A percentile compares a stretch with the other conserved stretches of the same genome.
phyloP scores from a whole-genome alignment of 2,888 invertebrate species.

The Chloromyia formosa region DNA sequence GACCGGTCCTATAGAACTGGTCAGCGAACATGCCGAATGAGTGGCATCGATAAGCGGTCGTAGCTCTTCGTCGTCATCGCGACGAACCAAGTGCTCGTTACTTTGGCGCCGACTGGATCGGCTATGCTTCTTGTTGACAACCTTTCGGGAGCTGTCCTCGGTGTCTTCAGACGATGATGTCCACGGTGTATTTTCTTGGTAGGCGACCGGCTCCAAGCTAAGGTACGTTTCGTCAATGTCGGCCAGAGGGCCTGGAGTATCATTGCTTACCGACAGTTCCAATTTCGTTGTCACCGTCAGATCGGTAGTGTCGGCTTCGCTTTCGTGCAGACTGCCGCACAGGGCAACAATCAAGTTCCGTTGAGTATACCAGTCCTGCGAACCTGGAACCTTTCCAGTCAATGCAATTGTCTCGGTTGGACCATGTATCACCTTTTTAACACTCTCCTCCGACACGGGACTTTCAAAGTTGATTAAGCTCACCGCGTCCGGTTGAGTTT shows the following conservation, averaged over 20 bases:
- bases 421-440: constrained; percentile 53
- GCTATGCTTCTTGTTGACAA: constrained; percentile 47
- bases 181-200: constrained; percentile 47
- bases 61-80: constrained; percentile 60
- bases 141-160: constrained; percentile 44
- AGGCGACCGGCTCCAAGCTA: constrained; percentile 52
- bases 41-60: constrained; percentile 58
- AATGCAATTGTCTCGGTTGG: background rate
- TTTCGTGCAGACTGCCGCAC: constrained; percentile 62
- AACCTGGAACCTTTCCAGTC: background rate
- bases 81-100: background rate
- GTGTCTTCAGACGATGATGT: constrained; percentile 53
- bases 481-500: constrained; percentile 50
- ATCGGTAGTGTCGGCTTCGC: constrained; percentile 51
- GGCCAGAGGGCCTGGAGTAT: background rate
- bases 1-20: constrained; percentile 41
- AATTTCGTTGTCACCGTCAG: background rate
- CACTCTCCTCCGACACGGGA: constrained; percentile 56
- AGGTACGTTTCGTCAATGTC: constrained; percentile 53
- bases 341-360: constrained; percentile 61
- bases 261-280: background rate
- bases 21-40: constrained; percentile 51
- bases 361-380: constrained; percentile 51
- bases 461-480: constrained; percentile 63
- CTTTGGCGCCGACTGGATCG: constrained; percentile 56